Base-by-base conservation (phyloP, 92 coral and sea anemone species). In the Hydrozoanthus gracilis region DNA sequence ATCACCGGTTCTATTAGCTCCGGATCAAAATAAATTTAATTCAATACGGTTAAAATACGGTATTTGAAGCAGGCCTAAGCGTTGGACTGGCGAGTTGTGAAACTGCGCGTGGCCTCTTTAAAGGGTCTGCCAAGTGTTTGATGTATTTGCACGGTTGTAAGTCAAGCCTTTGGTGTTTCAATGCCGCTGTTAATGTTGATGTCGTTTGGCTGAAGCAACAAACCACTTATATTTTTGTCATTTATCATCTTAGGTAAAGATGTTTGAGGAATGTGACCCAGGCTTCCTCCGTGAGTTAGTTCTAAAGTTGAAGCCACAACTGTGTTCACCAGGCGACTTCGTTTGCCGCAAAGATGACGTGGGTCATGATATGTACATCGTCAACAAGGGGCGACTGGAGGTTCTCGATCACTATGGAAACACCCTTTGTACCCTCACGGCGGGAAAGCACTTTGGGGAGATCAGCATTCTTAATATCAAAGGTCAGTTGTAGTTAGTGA, bases 401-500 rank as follows among this genome's bases (percentile, higher is more conserved):
- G 99, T 96, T 44, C 44, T 91, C 61, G 98, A 90, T 74, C 94
- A 95, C 64, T 86, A 87, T 77, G 98, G 89, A 11, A 87, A 89
- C 58, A 89, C 91, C 7, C 92, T 96, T 6, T 91, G 98, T 58
- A 93, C 92, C n/a, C 87, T 96, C 4, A 88, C 92, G 10, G 98
- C 99, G 7, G 99, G 99, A 51, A 91, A 93, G 9, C 96, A 96
- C 75, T 96, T 96, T 73, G 99, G 99, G 11, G 99, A 96, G 92
- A 96, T 96, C 44, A 96, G 99, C 83, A 88, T 96, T 46, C 91
- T 96, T 14, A 93, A 93, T 65, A 95, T 96, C 84, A 87, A 96
- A 79, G 96, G 85, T 80, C 14, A 49, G 79, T 15, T 75, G 4
- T 75, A 50, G 14, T 27, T 27, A 0, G 39, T 27, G 39, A 27